Base-by-base conservation (phyloP, 1,140 invertebrate genomes). In the Heliconius himera region DNA sequence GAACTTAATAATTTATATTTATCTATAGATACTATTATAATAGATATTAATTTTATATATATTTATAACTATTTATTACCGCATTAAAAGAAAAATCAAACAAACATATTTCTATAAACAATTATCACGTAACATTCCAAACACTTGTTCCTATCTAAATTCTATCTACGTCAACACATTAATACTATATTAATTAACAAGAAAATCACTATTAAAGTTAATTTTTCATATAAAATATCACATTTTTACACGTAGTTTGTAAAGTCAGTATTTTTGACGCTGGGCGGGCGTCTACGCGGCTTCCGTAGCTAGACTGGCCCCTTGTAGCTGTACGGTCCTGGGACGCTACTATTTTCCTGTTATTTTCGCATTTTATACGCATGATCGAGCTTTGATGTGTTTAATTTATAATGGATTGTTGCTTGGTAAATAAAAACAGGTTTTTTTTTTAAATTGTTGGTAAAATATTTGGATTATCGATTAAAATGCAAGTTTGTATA, bases 211-310 rank as follows among this genome's bases (percentile, higher is more conserved):
- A 22, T 22, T 22, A 60, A 54, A 20, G 8, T 22, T 9, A n/a
- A 8, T 60, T 60, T 60, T 26, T 22, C 8, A 22, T 60, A 22
- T 60, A 60, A 22, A 60, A 22, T 60, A 60, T 60, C 54, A 60
- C 54, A 60, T 60, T 22, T 60, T 46, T 26, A 22, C n/a, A 26
- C 54, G 54, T 60, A 60, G 26, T 11, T 8, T 60, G 8, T 3
- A 8, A 60, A n/a, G 73, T 3, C 1, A 26, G 22, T 13, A 5
- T 11, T 20, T n/a, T 29, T 22, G 51, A 75, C 74, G 74, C 54
- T 54, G 78, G 78, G 78, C 78, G 78, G 66, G 73, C 78, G 78
- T 33, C 78, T 49, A 46, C 51, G 73, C 73, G 73, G 26, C 56
- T 41, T 49, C 73, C 56, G 66, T 54, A 76, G 78, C 60, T 51